phyloP scores from a whole-genome alignment of 2,797 vertebrate species.

The Sebastes vulpes region DNA sequence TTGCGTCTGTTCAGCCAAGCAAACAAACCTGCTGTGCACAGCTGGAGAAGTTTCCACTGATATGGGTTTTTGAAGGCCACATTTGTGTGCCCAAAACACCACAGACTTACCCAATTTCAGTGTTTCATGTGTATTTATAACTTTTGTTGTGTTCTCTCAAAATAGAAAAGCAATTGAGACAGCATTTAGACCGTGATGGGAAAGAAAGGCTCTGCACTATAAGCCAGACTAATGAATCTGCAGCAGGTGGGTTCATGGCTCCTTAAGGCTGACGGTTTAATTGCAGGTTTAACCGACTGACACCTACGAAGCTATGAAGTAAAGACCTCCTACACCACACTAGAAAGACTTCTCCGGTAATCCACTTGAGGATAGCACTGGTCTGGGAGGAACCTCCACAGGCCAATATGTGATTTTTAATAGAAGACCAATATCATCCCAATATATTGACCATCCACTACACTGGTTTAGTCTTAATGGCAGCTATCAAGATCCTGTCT shows the following conservation, averaged over 20 bases:
- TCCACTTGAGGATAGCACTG: not conserved
- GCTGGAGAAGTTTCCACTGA: not conserved
- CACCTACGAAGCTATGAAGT: constrained; percentile 16
- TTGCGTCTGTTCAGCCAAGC: not conserved
- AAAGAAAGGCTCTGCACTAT: not conserved
- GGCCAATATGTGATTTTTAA: not conserved
- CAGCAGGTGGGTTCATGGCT: not conserved
- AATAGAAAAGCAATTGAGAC: not conserved
- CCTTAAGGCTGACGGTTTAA: constrained; percentile 22
- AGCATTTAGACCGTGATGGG: not conserved
- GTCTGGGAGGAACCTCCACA: not conserved
- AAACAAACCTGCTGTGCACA: not conserved
- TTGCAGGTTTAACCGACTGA: constrained; percentile 37
- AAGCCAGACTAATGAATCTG: constrained; percentile 19
- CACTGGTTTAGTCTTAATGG: not conserved
- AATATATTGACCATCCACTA: not conserved
- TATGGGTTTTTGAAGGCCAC: not conserved
- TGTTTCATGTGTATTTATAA: not conserved
- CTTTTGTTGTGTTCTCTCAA: not conserved
- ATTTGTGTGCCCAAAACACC: not conserved
- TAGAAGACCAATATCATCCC: not conserved
- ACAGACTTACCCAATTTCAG: not conserved
- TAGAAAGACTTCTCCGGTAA: not conserved
- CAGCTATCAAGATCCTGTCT: not conserved
- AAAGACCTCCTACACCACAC: constrained; percentile 25